A percentile compares a stretch with the other conserved stretches of the same genome.
Evolutionary conservation across 2,797 vertebrate species (phyloP).

Genomic region (Hoplostethus mediterraneus): DNA sequence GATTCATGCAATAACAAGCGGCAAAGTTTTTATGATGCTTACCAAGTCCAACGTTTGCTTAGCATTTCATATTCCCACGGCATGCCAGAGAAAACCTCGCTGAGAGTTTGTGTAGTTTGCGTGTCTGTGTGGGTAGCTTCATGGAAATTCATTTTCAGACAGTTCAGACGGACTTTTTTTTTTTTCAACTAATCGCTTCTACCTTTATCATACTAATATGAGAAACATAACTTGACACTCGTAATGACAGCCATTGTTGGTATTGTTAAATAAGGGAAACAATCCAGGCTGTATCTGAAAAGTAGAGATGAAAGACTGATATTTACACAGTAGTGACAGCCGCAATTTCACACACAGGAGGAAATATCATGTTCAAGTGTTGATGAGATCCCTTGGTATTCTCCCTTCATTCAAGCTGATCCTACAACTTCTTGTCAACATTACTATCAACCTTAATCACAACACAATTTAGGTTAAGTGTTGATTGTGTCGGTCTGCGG

Average conservation of each 20-base stretch:
- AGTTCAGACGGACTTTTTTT: background rate
- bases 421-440: conserved; percentile 1
- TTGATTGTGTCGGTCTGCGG: conserved; percentile 43
- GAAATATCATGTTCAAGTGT: background rate
- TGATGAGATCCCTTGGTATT: conserved; percentile 8
- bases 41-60: conserved; percentile 48
- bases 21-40: conserved; percentile 43
- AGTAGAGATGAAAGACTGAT: background rate
- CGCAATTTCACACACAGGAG: conserved; percentile 3
- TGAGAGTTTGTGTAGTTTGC: conserved; percentile 9
- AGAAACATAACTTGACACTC: background rate
- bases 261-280: background rate
- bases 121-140: conserved; percentile 11
- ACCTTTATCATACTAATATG: background rate
- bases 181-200: background rate
- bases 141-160: conserved; percentile 9
- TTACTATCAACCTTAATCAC: background rate
- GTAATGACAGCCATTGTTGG: background rate
- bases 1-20: conserved; percentile 39
- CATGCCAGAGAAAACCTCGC: conserved; percentile 31
- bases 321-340: background rate
- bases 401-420: background rate
- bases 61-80: conserved; percentile 48
- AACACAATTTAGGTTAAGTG: conserved; percentile 29
- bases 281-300: background rate